Evolutionary conservation across 2,888 invertebrate species (phyloP), one percentile per base, ranked within the genome.

Genomic region (Heliconius cydno): DNA sequence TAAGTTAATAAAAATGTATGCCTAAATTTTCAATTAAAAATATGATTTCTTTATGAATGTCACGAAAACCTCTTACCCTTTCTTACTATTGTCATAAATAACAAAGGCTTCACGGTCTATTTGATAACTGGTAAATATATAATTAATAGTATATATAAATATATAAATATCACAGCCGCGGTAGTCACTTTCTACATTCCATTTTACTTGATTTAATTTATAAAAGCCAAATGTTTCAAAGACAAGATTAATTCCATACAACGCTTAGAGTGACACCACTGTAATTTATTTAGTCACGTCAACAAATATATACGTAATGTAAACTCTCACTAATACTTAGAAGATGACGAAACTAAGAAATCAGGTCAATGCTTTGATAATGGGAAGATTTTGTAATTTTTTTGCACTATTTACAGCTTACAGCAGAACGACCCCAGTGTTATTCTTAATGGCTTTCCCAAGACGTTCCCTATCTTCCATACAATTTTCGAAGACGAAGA

Each of bases 21-120:
- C 2, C 19, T 2, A 28, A 28, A 28, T 28, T 28, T 28, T 28
- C 28, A 28, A 28, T 28, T 28, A 28, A 28, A 28, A 28, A 52
- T 52, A 52, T 52, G 19, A 22, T 19, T 22, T 52, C 15, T 46
- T 13, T 12, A 25, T 65, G 41, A 75, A 65, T 75, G 75, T 28
- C 65, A 75, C 13, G 28, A 63, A 25, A 73, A 46, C 30, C n/a
- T 63, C 10, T 13, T 30, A 75, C 41, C 28, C 65, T 75, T 75
- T 75, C 19, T 41, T 41, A 15, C 46, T 75, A 46, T 75, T 65
- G 65, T 75, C n/a, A 41, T 25, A 25, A 25, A n/a, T 28, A 75
- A 75, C 75, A 75, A 65, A 65, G 19, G 65, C 28, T 63, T 75
- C 25, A 28, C 41, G 63, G 34, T 41, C 65, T 41, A 75, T 75